Evolutionary conservation across 1,140 invertebrate genomes (phyloP).

Genomic region (Andricus grossulariae): DNA sequence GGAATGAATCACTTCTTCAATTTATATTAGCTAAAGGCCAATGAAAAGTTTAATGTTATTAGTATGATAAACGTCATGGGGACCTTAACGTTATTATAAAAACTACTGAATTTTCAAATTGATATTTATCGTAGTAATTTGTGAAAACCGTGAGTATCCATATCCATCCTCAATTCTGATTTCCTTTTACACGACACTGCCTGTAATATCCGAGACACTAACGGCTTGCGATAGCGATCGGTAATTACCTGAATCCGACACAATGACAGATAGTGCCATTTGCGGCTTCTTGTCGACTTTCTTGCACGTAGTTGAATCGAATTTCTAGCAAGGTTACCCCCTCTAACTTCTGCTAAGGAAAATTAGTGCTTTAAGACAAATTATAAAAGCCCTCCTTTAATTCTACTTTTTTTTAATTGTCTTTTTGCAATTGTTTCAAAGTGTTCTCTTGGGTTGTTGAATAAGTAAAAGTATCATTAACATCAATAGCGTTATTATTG

Average conservation of each 20-base stretch:
- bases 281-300: conserved; percentile 20
- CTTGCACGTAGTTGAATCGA: conserved; percentile 23
- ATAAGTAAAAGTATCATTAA: too few species aligned
- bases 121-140: neutral
- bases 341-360: neutral
- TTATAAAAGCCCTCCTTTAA: too few species aligned
- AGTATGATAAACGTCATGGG: too few species aligned
- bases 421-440: too few species aligned
- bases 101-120: neutral
- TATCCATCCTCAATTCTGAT: neutral
- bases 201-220: conserved; percentile 27
- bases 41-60: too few species aligned
- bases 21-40: too few species aligned
- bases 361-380: neutral
- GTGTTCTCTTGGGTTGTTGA: too few species aligned
- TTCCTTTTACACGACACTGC: conserved; percentile 11
- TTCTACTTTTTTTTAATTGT: too few species aligned
- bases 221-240: conserved; percentile 25
- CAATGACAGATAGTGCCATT: conserved; percentile 25
- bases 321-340: conserved; percentile 8
- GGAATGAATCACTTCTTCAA: too few species aligned
- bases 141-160: neutral
- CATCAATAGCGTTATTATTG: too few species aligned
- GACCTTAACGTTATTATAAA: too few species aligned
- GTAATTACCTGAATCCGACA: conserved; percentile 31